phyloP scores from a whole-genome alignment of 2,797 vertebrate genomes.

The Acrossocheilus wenchowensis region DNA sequence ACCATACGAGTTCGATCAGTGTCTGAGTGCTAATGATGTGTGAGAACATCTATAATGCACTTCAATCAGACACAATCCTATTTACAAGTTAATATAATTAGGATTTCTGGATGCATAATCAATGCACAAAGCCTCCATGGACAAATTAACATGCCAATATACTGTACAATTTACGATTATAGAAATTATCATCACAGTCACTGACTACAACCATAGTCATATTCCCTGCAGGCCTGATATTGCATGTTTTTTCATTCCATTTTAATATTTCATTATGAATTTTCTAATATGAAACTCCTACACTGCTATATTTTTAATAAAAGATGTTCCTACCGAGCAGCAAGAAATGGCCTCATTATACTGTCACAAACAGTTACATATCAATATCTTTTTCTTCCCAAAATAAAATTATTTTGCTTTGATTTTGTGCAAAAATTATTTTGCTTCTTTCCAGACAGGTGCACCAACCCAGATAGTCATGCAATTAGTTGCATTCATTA shows the following conservation, averaged over 20 bases:
- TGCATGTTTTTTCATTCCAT: not conserved
- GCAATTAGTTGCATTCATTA: not conserved
- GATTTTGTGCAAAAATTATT: not conserved
- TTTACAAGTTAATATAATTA: not conserved
- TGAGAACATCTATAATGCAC: not conserved
- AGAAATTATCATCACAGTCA: not conserved
- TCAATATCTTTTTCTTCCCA: not conserved
- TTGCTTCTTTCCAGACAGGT: not conserved
- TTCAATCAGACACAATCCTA: not conserved
- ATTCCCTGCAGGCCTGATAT: not conserved
- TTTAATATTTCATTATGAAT: not conserved
- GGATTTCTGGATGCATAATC: not conserved
- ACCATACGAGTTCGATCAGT: not conserved
- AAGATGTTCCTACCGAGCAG: not conserved
- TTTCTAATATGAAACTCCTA: not conserved
- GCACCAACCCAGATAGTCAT: not conserved
- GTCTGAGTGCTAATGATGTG: not conserved
- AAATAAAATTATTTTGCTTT: not conserved
- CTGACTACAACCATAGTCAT: not conserved
- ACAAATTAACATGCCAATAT: not conserved
- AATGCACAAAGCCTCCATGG: not conserved
- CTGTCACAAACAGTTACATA: not conserved
- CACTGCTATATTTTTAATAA: not conserved
- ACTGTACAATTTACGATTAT: not conserved
- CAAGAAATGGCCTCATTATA: not conserved